These are phyloP conservation scores for Acridotheres tristis DNA, from an alignment of 2,797 vertebrate genomes.

Conservation along the genomic window DNA sequence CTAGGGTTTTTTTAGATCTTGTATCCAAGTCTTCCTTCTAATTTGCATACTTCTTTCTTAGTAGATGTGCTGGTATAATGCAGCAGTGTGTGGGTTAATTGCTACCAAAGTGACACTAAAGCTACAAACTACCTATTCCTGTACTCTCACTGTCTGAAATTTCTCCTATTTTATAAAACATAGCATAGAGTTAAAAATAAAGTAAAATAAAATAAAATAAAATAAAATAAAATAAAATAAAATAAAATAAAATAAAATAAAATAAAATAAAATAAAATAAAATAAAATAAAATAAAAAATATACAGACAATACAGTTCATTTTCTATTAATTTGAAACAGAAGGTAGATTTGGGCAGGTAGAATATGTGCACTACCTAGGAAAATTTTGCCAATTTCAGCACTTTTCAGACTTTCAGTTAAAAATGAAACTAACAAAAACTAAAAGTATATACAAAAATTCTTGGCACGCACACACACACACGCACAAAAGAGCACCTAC, in stretches of 20 bases:
- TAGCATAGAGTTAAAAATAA: accelerated
- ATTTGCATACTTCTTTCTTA: neutral
- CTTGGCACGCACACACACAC: neutral
- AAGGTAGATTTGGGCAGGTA: neutral
- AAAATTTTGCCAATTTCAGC: neutral
- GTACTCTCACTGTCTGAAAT: neutral
- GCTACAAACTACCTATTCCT: neutral
- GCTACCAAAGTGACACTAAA: neutral
- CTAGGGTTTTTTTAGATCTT: neutral
- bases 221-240: neutral
- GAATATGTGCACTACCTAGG: neutral
- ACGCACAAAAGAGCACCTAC: neutral
- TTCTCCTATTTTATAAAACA: neutral
- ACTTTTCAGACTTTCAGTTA: neutral
- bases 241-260: neutral
- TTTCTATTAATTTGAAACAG: neutral
- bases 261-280: no score
- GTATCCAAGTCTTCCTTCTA: neutral
- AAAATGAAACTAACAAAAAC: neutral
- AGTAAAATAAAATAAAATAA: neutral
- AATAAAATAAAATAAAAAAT: neutral
- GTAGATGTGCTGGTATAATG: neutral
- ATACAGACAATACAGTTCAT: no score
- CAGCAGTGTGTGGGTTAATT: neutral
- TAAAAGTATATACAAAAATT: neutral